Conservation (phyloP, 2,888 invertebrate genomes). For the Unio delphinus region DNA sequence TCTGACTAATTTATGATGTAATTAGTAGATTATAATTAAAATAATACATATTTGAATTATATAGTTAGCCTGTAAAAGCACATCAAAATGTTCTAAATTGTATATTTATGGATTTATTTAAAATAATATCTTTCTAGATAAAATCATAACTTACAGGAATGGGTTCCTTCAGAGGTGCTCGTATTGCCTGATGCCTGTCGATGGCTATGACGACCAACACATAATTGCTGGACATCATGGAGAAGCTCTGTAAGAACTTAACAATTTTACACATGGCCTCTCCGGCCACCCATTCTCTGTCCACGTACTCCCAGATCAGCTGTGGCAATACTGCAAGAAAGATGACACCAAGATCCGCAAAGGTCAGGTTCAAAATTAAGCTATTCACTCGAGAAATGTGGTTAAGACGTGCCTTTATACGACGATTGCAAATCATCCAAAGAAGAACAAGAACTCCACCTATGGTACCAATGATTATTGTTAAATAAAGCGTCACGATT, state of each 20-base stretch:
- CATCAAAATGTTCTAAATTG: no score
- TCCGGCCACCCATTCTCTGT: slow-evolving; percentile 66
- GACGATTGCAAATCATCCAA: slow-evolving; percentile 63
- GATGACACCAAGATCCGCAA: slow-evolving; percentile 69
- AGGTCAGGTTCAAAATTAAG: slow-evolving; percentile 68
- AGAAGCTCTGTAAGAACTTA: slow-evolving; percentile 68
- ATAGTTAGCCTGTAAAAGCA: no score
- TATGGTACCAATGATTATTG: slow-evolving; percentile 56
- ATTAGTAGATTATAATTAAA: no score
- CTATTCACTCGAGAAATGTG: slow-evolving; percentile 63
- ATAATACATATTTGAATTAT: no score
- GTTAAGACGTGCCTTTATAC: slow-evolving; percentile 60
- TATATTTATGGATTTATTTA: not conserved
- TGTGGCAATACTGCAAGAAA: slow-evolving; percentile 64
- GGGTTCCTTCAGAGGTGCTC: slow-evolving; percentile 65
- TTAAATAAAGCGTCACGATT: slow-evolving; percentile 53
- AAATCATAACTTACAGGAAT: slow-evolving; percentile 54
- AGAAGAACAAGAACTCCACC: slow-evolving; percentile 62
- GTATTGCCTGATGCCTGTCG: slow-evolving; percentile 70
- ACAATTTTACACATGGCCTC: slow-evolving; percentile 66
- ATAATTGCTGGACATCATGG: slow-evolving; percentile 67
- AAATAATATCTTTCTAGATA: no score
- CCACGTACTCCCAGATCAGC: slow-evolving; percentile 66
- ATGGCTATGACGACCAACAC: slow-evolving; percentile 70
- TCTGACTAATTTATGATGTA: no score